Evolutionary conservation across 2,113 vertebrate genomes (phyloP).

Genomic region (Macaca nemestrina): DNA sequence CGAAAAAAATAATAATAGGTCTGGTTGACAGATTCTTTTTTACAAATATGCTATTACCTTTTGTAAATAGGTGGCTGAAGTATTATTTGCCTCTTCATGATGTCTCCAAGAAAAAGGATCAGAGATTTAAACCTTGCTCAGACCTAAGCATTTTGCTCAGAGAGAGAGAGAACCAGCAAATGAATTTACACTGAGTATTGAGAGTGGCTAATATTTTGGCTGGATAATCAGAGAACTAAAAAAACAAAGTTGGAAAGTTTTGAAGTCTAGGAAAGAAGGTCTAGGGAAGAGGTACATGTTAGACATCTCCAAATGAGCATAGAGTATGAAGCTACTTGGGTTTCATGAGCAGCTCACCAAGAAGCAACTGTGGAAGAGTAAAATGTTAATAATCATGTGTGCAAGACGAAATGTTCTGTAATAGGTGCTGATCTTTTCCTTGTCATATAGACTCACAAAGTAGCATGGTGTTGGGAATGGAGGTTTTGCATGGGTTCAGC

Average conservation of each 20-base stretch:
- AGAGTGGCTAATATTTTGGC: not conserved
- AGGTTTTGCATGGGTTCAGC: not conserved
- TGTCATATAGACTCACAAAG: not conserved
- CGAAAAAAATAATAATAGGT: not conserved
- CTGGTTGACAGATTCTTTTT: not conserved
- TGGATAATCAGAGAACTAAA: not conserved
- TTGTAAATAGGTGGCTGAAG: not conserved
- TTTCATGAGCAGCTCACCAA: not conserved
- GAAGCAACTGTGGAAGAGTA: not conserved
- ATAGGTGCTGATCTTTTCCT: not conserved
- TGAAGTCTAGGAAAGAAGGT: not conserved
- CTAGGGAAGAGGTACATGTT: too few relatives aligned
- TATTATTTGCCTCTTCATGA: not conserved
- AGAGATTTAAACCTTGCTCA: not conserved
- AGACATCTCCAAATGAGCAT: not conserved
- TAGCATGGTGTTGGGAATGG: not conserved
- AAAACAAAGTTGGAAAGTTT: not conserved
- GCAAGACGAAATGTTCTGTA: not conserved
- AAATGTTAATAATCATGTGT: not conserved
- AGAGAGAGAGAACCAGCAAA: not conserved
- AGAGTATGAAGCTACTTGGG: not conserved
- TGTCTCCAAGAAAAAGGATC: not conserved
- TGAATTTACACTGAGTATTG: not conserved
- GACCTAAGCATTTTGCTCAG: not conserved
- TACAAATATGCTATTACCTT: not conserved